Conservation (phyloP, 1,140 invertebrate genomes). For the Chironomus striatipennis region DNA sequence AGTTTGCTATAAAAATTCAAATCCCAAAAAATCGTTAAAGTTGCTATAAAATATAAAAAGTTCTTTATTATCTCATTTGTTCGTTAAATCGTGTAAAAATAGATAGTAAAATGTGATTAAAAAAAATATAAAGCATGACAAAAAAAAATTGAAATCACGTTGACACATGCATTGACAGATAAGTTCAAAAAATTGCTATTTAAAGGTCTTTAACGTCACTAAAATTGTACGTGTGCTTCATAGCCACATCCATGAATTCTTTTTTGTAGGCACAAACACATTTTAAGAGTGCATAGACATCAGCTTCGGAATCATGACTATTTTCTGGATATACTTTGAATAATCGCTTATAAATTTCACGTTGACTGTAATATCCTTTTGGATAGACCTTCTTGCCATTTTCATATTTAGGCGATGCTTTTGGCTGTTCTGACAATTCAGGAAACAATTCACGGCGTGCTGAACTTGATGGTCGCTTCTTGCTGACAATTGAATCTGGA, state of each 20-base stretch:
- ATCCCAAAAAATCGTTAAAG: no score
- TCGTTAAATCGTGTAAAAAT: not conserved
- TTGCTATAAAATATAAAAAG: not conserved
- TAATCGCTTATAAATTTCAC: conserved; percentile 44
- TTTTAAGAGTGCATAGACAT: conserved; percentile 47
- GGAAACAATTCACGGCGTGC: conserved; percentile 27
- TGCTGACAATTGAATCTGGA: no score
- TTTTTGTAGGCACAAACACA: conserved; percentile 45
- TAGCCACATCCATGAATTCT: conserved; percentile 47
- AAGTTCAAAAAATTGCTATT: not conserved
- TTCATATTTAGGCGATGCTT: conserved; percentile 26
- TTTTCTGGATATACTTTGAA: conserved; percentile 38
- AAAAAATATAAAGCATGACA: not conserved
- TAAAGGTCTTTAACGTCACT: conserved; percentile 30
- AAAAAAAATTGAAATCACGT: no score
- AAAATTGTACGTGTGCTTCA: conserved; percentile 43
- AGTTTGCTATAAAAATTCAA: not conserved
- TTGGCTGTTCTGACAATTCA: not conserved
- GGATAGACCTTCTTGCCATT: conserved; percentile 27
- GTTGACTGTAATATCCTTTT: conserved; percentile 43
- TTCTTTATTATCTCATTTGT: not conserved
- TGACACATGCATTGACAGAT: no score
- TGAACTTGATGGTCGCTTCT: not conserved
- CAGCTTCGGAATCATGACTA: conserved; percentile 51
- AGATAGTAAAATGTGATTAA: not conserved